Conservation (phyloP, 2,888 invertebrate genomes). For the Parapristionchus giblindavisi region DNA sequence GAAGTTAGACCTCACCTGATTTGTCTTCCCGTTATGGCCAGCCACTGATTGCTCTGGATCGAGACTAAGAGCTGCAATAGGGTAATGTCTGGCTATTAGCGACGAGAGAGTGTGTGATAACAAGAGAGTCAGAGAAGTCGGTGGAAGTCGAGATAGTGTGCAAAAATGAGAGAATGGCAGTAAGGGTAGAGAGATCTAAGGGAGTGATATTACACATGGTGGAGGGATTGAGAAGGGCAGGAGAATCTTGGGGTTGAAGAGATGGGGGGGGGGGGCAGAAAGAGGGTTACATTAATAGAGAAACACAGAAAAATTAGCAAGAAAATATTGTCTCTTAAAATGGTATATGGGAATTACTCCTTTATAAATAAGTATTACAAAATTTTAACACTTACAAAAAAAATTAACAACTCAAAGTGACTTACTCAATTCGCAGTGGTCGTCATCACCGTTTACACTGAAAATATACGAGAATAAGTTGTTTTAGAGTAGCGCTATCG, state of each 20-base stretch:
- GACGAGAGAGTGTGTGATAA: conserved; percentile 24
- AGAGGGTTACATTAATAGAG: no score
- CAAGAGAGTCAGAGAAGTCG: conserved; percentile 13
- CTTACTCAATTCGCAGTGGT: conserved; percentile 25
- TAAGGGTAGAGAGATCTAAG: neutral
- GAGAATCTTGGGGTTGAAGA: neutral
- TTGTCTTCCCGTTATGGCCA: no score
- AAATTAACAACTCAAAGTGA: no score
- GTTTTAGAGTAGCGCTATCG: no score
- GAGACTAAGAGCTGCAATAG: conserved; percentile 22
- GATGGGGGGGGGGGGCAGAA: neutral
- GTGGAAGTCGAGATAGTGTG: conserved; percentile 3
- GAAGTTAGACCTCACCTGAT: conserved; percentile 28
- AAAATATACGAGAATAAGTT: no score
- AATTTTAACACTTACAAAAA: no score
- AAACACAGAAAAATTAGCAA: no score
- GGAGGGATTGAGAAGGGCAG: conserved; percentile 30
- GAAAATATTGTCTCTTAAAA: no score
- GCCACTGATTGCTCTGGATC: conserved; percentile 30
- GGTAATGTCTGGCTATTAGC: neutral
- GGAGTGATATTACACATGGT: conserved; percentile 22
- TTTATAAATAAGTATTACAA: no score
- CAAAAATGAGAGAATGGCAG: neutral
- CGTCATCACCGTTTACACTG: conserved; percentile 38
- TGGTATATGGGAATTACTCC: no score